These are phyloP conservation scores for Andrena dorsata DNA, from an alignment of 2,888 invertebrate species.

Conservation along the genomic window DNA sequence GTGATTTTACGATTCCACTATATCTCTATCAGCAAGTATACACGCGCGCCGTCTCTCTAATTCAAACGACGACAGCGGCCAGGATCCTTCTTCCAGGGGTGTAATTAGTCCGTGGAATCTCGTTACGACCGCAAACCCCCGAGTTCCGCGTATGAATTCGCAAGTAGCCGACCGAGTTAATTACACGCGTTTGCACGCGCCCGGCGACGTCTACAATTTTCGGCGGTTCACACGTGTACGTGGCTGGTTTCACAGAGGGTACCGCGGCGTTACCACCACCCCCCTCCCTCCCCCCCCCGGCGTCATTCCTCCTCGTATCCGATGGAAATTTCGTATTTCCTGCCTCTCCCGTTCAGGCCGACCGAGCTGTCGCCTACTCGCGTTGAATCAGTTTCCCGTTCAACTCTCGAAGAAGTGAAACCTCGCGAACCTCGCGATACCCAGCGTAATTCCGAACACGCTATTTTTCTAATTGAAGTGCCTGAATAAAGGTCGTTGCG, in stretches of 20 bases:
- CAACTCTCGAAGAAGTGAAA: not conserved
- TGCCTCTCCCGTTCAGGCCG: not conserved
- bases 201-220: conserved; percentile 55
- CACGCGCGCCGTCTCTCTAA: not conserved
- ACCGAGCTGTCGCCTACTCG: not conserved
- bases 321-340: conserved; percentile 26
- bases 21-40: conserved; percentile 4
- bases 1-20: too few relatives aligned
- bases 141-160: conserved; percentile 62
- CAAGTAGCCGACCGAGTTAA: conserved; percentile 64
- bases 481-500: too few relatives aligned
- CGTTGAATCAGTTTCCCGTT: not conserved
- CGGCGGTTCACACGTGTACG: conserved; percentile 33
- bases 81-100: conserved; percentile 36
- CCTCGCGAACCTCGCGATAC: not conserved
- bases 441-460: not conserved
- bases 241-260: not conserved
- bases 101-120: conserved; percentile 66
- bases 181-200: conserved; percentile 61
- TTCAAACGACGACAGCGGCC: not conserved
- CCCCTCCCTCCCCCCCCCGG: too few relatives aligned
- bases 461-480: too few relatives aligned
- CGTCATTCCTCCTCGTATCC: conserved; percentile 3
- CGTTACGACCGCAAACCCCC: conserved; percentile 55
- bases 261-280: not conserved